These are phyloP conservation scores for Bellardia pandia DNA, from an alignment of 2,888 invertebrate species.

Conservation along the genomic window DNA sequence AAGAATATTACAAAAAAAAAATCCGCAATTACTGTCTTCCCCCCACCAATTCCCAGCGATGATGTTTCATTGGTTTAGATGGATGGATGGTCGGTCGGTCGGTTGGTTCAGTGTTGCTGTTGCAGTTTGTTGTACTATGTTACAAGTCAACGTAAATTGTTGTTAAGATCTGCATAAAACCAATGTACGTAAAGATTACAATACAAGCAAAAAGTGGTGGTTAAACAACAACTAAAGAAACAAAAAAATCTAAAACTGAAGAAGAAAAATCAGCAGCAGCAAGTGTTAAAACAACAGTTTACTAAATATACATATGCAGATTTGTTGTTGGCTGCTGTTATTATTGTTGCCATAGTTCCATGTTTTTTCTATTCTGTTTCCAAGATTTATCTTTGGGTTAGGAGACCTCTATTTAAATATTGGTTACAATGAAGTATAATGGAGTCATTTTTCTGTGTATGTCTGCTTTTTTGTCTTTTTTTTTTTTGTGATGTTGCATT, in stretches of 20 bases:
- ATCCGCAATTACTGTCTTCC: slow-evolving; percentile 17
- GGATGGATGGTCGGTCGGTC: slow-evolving; percentile 40
- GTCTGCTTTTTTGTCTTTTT: slow-evolving; percentile 48
- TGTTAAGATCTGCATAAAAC: slow-evolving; percentile 67
- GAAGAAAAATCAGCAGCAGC: slow-evolving; percentile 55
- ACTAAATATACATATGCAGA: slow-evolving; percentile 70
- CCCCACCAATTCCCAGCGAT: slow-evolving; percentile 46
- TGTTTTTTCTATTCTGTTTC: slow-evolving; percentile 30
- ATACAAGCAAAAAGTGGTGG: slow-evolving; percentile 22
- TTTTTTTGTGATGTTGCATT: slow-evolving; percentile 39
- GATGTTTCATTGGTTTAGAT: slow-evolving; percentile 46
- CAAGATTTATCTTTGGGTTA: slow-evolving; percentile 71
- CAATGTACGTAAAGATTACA: slow-evolving; percentile 56
- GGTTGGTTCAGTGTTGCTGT: slow-evolving; percentile 25
- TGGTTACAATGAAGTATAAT: slow-evolving; percentile 69
- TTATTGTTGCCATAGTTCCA: not conserved
- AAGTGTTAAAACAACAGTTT: slow-evolving; percentile 76
- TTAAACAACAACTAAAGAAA: slow-evolving; percentile 1
- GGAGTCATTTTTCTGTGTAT: slow-evolving; percentile 60
- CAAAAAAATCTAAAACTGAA: not conserved
- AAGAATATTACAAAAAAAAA: too few species aligned
- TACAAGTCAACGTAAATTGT: slow-evolving; percentile 70
- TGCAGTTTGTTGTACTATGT: slow-evolving; percentile 50
- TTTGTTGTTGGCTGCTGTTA: slow-evolving; percentile 46
- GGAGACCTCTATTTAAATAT: slow-evolving; percentile 72